Base-by-base conservation (phyloP, 1,140 invertebrate species). In the Solenopsis invicta region DNA sequence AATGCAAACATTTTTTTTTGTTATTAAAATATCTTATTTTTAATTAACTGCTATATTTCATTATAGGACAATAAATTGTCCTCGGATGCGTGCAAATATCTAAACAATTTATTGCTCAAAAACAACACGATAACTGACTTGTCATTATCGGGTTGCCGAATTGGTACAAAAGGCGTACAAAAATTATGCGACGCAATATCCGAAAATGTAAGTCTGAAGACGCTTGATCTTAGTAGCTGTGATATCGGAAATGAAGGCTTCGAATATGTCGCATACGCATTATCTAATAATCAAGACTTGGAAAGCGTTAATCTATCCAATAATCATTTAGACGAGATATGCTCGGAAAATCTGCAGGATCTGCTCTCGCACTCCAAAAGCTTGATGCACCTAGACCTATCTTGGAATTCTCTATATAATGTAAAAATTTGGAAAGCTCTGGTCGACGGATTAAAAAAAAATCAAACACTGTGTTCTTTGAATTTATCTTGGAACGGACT, bases 401-500 rank as follows among this genome's bases (percentile, higher is more conserved):
- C 95, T 0, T 96, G 95, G 95, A 96, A 96, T 89, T 90, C 85
- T 48, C 87, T 95, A 16, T 85, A 80, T 8, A 87, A 86, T 21
- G 88, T 82, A 84, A 89, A 92, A 84, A 89, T 89, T 85, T 94
- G 92, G 89, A 92, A 92, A 82, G 87, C 72, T 54, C 86, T 96
- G 76, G 86, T 94, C 16, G 54, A 85, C 45, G 93, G 88, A 1
- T 66, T 96, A 9, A 29, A 71, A 5, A 84, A 84, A 41, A 95
- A 94, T 87, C 8, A 56, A 9, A 86, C 45, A 6, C 45, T 95
- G 1, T 50, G 59, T 61, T 85, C 91, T 34, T 59, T 96, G 1
- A 91, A 95, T 90, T 80, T 96, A 85, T 95, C 95, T 18, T 95
- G 95, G 94, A 96, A 96, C 77, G 89, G 87, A 24, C 77, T 95